Percentiles rank a stretch among this genome's conserved stretches.
Evolutionary conservation across 2,113 vertebrate species (phyloP).

Genomic region (Acrocephalus arundinaceus): DNA sequence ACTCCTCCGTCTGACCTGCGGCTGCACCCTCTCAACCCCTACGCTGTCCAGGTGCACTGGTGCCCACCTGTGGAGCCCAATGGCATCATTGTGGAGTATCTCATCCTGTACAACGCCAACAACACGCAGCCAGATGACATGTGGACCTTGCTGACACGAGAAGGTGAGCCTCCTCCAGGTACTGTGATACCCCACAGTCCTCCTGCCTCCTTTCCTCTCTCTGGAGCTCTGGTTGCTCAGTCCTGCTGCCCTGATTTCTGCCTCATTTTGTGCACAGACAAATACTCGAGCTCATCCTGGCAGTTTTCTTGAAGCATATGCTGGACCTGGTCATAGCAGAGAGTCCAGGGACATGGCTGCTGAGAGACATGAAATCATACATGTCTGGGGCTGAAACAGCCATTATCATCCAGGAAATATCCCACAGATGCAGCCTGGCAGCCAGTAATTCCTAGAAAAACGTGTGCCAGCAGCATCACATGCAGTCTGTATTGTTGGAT

Average conservation of each 20-base stretch:
- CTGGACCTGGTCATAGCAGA: neutral
- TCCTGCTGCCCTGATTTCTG: neutral
- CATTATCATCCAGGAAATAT: neutral
- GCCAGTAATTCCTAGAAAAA: neutral
- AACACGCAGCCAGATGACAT: conserved; percentile 85
- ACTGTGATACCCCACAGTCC: neutral
- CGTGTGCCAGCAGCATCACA: accelerated
- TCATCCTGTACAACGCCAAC: conserved; percentile 88
- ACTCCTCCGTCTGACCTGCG: conserved; percentile 89
- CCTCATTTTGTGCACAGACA: neutral
- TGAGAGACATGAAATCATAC: neutral
- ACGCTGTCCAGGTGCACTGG: conserved; percentile 91
- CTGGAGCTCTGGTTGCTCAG: neutral
- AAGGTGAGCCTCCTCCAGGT: conserved; percentile 75
- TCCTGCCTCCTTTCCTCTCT: neutral
- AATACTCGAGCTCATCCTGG: neutral
- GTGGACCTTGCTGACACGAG: conserved; percentile 89
- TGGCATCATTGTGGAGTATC: conserved; percentile 89
- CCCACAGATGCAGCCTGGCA: neutral
- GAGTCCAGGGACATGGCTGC: neutral
- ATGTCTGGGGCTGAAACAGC: neutral
- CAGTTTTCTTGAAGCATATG: neutral
- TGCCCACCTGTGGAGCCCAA: conserved; percentile 92
- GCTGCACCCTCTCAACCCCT: conserved; percentile 85
- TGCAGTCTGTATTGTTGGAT: neutral